Evolutionary conservation across 2,888 invertebrate genomes (phyloP).

Genomic region (Pachydiplax longipennis): DNA sequence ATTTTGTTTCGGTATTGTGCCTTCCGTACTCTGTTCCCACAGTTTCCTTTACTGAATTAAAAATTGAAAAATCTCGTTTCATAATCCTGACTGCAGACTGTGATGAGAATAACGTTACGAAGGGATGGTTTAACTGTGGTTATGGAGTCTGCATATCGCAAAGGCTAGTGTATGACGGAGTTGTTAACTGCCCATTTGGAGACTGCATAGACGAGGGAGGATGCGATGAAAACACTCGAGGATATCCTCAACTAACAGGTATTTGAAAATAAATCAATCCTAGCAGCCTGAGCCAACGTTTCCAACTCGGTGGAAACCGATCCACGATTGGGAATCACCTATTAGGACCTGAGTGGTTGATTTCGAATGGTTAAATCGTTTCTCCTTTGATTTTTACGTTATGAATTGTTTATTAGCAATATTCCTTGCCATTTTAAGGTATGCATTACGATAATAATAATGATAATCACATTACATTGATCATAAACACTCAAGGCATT

Average conservation of each 20-base stretch:
- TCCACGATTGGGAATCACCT: too few species aligned
- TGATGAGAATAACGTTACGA: neutral
- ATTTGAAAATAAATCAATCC: neutral
- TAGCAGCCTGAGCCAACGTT: too few species aligned
- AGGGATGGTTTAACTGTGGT: neutral
- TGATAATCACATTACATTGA: too few species aligned
- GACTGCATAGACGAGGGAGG: slow-evolving; percentile 61
- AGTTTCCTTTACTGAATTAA: neutral
- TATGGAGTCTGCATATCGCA: slow-evolving; percentile 58
- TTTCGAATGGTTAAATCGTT: too few species aligned
- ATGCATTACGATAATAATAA: too few species aligned
- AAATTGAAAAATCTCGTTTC: neutral
- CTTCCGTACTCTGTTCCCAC: neutral
- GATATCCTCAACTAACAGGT: slow-evolving; percentile 2
- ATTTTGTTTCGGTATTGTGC: too few species aligned
- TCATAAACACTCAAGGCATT: too few species aligned
- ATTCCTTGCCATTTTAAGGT: too few species aligned
- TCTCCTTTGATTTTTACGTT: too few species aligned
- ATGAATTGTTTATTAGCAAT: too few species aligned
- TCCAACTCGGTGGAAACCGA: too few species aligned
- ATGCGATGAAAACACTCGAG: neutral
- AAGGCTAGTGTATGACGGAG: slow-evolving; percentile 60
- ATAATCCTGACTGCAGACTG: neutral
- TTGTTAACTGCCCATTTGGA: slow-evolving; percentile 61
- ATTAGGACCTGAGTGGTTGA: too few species aligned